Conservation (phyloP, 2,888 invertebrate genomes). For the Nymphalis urticae region DNA sequence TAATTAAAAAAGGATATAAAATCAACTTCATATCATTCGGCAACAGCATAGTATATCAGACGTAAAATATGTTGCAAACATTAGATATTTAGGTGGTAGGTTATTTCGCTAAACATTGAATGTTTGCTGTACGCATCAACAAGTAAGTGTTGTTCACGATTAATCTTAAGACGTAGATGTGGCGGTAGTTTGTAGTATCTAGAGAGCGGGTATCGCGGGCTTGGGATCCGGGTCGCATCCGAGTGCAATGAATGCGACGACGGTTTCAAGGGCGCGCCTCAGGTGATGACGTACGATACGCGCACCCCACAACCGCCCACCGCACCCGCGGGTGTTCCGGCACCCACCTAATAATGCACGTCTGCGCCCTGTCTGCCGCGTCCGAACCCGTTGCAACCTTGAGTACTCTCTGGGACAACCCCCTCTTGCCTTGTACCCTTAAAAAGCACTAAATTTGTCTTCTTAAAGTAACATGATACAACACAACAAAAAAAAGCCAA, state of each 20-base stretch:
- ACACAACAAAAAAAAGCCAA: not conserved
- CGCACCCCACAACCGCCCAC: slow-evolving; percentile 63
- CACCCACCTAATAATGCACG: slow-evolving; percentile 83
- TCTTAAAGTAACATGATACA: slow-evolving; percentile 7
- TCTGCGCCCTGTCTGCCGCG: slow-evolving; percentile 80
- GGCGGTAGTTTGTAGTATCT: slow-evolving; percentile 50
- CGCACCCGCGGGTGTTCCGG: slow-evolving; percentile 75
- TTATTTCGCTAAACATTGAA: not conserved
- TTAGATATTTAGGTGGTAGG: not conserved
- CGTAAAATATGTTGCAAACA: too few relatives aligned
- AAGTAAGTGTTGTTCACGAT: not conserved
- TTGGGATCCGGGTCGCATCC: slow-evolving; percentile 76
- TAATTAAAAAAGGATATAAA: too few relatives aligned
- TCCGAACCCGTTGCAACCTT: slow-evolving; percentile 79
- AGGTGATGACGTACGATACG: slow-evolving; percentile 79
- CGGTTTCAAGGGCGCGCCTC: slow-evolving; percentile 81
- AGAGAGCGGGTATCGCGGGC: slow-evolving; percentile 64
- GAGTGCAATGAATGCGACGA: slow-evolving; percentile 82
- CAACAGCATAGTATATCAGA: too few relatives aligned
- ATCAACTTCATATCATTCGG: too few relatives aligned
- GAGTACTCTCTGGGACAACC: slow-evolving; percentile 67
- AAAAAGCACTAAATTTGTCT: slow-evolving; percentile 23
- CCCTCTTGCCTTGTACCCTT: slow-evolving; percentile 47
- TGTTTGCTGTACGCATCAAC: not conserved
- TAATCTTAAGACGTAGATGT: slow-evolving; percentile 7